Base-by-base conservation (phyloP, 2,113 vertebrate species). In the Spea bombifrons region DNA sequence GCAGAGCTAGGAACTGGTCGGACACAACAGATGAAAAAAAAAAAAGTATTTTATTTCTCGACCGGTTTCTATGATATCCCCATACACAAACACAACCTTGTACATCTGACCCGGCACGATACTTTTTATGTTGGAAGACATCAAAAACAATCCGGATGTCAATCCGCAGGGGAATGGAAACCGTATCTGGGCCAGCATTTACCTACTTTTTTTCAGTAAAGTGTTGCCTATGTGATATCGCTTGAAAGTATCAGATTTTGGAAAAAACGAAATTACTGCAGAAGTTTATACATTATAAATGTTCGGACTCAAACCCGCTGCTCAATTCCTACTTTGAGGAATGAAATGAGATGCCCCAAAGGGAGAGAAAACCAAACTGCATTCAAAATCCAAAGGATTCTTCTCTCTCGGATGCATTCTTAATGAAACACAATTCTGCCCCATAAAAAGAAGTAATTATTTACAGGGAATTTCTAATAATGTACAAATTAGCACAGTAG, bases 251-350 rank as follows among this genome's bases (percentile, higher is more conserved):
- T 84, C 67, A 78, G 12, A 61, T 82, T 81, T 80, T 84, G 48
- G 57, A 16, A 78, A 78, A 44, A 78, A 30, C 30, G 44, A 72
- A 74, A 16, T 76, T 75, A 64, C 8, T 46, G 68, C 72, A 47
- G 71, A 71, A 49, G 12, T 13, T 50, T 73, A 78, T 75, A 76
- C 75, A 77, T 84, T 83, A 84, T 76, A 82, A 16, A 75, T 75
- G 70, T 52, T 75, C 76, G 47, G 76, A 80, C 64, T 43, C 6
- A 17, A 76, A 6, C 53, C 75, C 44, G 43, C 50, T 5, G 16
- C 72, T 55, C 73, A 74, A 64, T 76, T 59, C 59, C 75, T 81
- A 71, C 53, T 66, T 65, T 50, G 82, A 2, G 8, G 8, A 46
- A 75, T 75, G 50, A 49, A 80, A 74, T 53, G 70, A 83, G 75